These are phyloP conservation scores for Epistrophe grossulariae DNA, from an alignment of 2,888 invertebrate species.

Conservation along the genomic window DNA sequence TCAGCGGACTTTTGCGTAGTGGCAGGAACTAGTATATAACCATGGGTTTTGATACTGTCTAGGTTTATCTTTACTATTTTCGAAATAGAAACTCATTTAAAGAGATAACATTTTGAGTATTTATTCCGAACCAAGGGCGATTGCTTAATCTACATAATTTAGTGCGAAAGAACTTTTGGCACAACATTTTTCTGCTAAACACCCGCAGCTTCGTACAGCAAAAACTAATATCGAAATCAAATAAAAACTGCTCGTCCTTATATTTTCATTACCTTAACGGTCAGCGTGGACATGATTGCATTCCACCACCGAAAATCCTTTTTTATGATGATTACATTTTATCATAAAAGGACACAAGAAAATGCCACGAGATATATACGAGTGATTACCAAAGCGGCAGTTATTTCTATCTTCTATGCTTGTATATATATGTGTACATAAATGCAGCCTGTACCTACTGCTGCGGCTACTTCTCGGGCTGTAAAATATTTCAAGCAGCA, in stretches of 20 bases:
- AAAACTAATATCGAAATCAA: constrained; percentile 66
- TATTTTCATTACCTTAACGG: constrained; percentile 68
- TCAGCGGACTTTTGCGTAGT: not conserved
- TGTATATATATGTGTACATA: constrained; percentile 38
- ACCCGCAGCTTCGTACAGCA: not conserved
- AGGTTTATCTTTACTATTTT: not conserved
- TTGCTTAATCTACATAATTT: constrained; percentile 46
- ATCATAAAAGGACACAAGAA: constrained; percentile 77
- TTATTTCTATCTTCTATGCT: constrained; percentile 41
- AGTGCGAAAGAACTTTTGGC: constrained; percentile 41
- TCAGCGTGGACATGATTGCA: constrained; percentile 62
- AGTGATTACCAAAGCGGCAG: constrained; percentile 67
- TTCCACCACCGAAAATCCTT: constrained; percentile 75
- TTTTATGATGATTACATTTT: constrained; percentile 81
- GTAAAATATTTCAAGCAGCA: constrained; percentile 34
- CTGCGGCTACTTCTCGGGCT: constrained; percentile 3
- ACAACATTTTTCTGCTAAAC: constrained; percentile 29
- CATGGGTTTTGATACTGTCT: not conserved
- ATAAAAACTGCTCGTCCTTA: constrained; percentile 59
- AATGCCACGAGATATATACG: constrained; percentile 50
- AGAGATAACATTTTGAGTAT: constrained; percentile 30
- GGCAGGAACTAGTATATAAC: not conserved
- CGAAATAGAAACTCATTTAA: constrained; percentile 43
- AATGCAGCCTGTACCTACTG: constrained; percentile 51
- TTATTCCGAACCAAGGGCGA: constrained; percentile 6